Conservation (phyloP, 1,140 invertebrate genomes). For the Geopemphigus sp. region DNA sequence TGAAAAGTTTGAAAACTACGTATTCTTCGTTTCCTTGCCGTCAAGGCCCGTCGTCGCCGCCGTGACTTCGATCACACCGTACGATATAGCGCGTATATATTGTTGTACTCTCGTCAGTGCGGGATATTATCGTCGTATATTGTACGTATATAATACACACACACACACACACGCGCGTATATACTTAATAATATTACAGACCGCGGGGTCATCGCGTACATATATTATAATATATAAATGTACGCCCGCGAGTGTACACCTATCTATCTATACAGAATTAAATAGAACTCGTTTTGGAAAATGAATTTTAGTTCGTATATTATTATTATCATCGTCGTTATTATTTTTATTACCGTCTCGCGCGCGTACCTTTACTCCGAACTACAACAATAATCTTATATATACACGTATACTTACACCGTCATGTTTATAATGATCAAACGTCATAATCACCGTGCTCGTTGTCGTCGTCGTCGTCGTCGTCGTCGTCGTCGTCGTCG, state of each 20-base stretch:
- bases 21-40: neutral
- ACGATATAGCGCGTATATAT: neutral
- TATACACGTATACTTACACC: slow-evolving; percentile 1
- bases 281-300: slow-evolving; percentile 28
- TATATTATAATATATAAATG: too few relatives aligned
- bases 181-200: too few relatives aligned
- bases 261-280: too few relatives aligned
- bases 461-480: slow-evolving; percentile 1
- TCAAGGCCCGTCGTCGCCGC: too few relatives aligned
- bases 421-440: slow-evolving; percentile 40
- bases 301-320: slow-evolving; percentile 34
- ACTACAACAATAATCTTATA: neutral
- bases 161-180: too few relatives aligned
- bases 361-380: neutral
- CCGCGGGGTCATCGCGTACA: neutral
- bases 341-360: slow-evolving; percentile 30
- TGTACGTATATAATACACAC: too few relatives aligned
- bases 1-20: neutral
- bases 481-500: slow-evolving; percentile 12
- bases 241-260: too few relatives aligned
- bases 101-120: neutral
- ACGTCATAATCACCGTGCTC: slow-evolving; percentile 18
- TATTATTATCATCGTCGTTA: slow-evolving; percentile 19
- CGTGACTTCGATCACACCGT: neutral
- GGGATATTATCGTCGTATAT: neutral